These are phyloP conservation scores for Ornithoptera alexandrae DNA, from an alignment of 2,888 invertebrate species.

Conservation along the genomic window DNA sequence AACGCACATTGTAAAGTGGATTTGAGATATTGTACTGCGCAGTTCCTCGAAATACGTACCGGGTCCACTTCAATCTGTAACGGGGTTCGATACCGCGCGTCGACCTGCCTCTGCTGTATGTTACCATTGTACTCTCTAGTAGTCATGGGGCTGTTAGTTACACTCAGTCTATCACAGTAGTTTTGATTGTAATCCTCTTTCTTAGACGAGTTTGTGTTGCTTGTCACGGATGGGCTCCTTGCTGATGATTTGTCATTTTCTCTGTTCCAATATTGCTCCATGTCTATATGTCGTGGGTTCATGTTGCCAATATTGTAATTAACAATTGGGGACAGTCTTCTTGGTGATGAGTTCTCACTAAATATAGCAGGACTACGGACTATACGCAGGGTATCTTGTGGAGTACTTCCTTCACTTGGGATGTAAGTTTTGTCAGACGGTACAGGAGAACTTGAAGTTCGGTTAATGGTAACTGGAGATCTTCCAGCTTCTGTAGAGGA, in stretches of 20 bases:
- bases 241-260: conserved; percentile 63
- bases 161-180: conserved; percentile 64
- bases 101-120: conserved; percentile 51
- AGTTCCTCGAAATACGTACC: conserved; percentile 69
- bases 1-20: conserved; percentile 15
- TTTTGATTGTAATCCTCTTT: conserved; percentile 72
- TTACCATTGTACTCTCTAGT: conserved; percentile 68
- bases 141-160: conserved; percentile 61
- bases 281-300: conserved; percentile 73
- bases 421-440: conserved; percentile 41
- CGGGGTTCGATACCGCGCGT: conserved; percentile 71
- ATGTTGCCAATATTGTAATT: conserved; percentile 77
- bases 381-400: conserved; percentile 59
- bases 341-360: conserved; percentile 69
- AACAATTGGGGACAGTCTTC: conserved; percentile 67
- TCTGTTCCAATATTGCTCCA: conserved; percentile 66
- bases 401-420: conserved; percentile 55
- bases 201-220: conserved; percentile 56
- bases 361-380: conserved; percentile 67
- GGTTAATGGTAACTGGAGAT: conserved; percentile 54
- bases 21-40: neutral
- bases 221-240: conserved; percentile 56
- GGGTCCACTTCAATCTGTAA: conserved; percentile 85
- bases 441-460: conserved; percentile 63
- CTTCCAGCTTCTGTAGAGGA: conserved; percentile 45